Percentiles rank a stretch among this genome's conserved stretches.
Conservation (phyloP, 1,140 invertebrate genomes). For the Panagrolaimus sp. region DNA sequence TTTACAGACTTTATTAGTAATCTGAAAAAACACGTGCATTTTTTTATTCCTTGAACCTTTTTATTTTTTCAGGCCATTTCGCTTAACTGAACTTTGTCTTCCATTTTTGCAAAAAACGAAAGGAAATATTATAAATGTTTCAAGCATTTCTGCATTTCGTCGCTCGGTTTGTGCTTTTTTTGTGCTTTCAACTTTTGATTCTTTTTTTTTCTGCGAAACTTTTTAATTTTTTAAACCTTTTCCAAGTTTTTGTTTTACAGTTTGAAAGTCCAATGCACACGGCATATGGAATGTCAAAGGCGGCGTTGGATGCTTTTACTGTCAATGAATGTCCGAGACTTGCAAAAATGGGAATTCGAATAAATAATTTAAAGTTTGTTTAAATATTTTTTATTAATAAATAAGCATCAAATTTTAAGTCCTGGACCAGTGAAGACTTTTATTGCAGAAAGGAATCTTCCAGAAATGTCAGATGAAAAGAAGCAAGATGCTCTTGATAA, state of each 20-base stretch:
- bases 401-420: too few relatives aligned
- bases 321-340: background rate
- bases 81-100: background rate
- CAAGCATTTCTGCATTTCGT: background rate
- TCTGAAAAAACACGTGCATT: too few relatives aligned
- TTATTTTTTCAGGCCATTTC: background rate
- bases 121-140: conserved; percentile 14
- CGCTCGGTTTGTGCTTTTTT: background rate
- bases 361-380: conserved; percentile 2
- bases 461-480: too few relatives aligned
- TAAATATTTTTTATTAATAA: too few relatives aligned
- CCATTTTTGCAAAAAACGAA: background rate
- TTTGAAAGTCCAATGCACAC: background rate
- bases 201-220: background rate
- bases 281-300: conserved; percentile 11
- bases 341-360: background rate
- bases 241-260: background rate
- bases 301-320: background rate
- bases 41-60: too few relatives aligned
- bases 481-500: background rate
- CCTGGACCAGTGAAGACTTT: too few relatives aligned
- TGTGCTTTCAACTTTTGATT: background rate
- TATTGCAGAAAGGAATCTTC: too few relatives aligned
- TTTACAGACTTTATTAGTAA: too few relatives aligned
- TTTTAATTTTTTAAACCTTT: too few relatives aligned